Base-by-base conservation (phyloP, 2,113 vertebrate species). In the Poicephalus gulielmi region DNA sequence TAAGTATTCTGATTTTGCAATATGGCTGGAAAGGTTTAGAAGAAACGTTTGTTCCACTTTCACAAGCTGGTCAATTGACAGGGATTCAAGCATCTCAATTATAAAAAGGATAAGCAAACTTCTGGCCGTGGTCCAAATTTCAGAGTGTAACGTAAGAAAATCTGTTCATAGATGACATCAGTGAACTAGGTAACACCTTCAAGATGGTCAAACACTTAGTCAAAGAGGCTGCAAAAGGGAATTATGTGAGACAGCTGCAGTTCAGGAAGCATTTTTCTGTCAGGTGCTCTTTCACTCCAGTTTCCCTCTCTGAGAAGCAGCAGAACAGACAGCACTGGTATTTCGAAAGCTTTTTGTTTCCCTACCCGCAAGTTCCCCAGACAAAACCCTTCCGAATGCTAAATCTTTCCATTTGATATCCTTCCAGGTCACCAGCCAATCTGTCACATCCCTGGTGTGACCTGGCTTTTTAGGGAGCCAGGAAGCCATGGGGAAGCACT, bases 341-440 rank as follows among this genome's bases (percentile, higher is more conserved):
- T 80, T 95, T 93, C 70, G 74, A 80, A 92, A 84, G 83, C 14
- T 73, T 73, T 89, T 92, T 69, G 19, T 86, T 96, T 92, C 66
- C 81, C 74, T 78, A 74, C 71, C n/a, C 63, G 41, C 7, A 7
- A 69, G 70, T 67, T 81, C 67, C 59, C 43, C 0, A 16, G 75
- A 90, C 63, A 68, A 68, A 19, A 7, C 16, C 39, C 47, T 49
- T 39, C 12, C 77, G 37, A 78, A 84, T 70, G 80, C 73, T 64
- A 59, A 94, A 52, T 90, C 91, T 71, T 94, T 77, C 46, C 68
- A 93, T 86, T 84, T 84, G 78, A 84, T 86, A 64, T 47, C 47
- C 66, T 95, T 96, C 74, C 73, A 92, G 92, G 82, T 88, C 79
- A 82, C 39, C 1, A 2, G 66, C n/a, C 63, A 20, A 80, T 74